Evolutionary conservation across 2,888 invertebrate species (phyloP).

Genomic region (Eilema griseolum): DNA sequence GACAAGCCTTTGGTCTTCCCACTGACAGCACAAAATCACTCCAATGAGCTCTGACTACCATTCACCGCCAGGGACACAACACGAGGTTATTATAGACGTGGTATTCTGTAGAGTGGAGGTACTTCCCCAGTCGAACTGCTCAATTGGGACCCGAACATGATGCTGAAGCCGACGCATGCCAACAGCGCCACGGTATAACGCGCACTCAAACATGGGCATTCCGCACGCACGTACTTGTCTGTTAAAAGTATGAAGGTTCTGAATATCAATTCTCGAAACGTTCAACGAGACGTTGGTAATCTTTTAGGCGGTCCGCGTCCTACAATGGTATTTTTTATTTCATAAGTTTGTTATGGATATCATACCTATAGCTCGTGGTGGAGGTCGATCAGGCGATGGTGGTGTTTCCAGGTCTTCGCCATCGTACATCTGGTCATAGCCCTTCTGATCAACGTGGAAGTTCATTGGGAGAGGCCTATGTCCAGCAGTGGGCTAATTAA

Average conservation of each 20-base stretch:
- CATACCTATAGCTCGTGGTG: constrained; percentile 91
- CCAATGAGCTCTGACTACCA: too few relatives aligned
- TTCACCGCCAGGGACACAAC: too few relatives aligned
- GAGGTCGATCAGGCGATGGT: constrained; percentile 94
- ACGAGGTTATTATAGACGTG: too few relatives aligned
- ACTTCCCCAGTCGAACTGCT: too few relatives aligned
- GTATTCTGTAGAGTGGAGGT: too few relatives aligned
- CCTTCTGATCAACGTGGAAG: constrained; percentile 88
- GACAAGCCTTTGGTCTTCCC: too few relatives aligned
- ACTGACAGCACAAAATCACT: too few relatives aligned
- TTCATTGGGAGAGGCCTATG: too few relatives aligned
- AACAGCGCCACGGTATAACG: constrained; percentile 95
- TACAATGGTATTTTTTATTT: neutral
- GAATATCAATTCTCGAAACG: neutral
- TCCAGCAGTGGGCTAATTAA: too few relatives aligned
- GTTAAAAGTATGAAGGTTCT: constrained; percentile 29
- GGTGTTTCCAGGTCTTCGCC: constrained; percentile 92
- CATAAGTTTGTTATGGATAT: neutral
- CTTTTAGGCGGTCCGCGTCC: neutral
- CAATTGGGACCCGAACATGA: constrained; percentile 99
- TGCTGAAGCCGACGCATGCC: constrained; percentile 96
- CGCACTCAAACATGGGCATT: constrained; percentile 94
- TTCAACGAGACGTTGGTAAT: neutral
- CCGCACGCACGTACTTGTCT: constrained; percentile 95
- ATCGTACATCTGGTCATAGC: constrained; percentile 88